phyloP scores from a whole-genome alignment of 2,797 vertebrate species.

The Chaenodraco wilsoni region DNA sequence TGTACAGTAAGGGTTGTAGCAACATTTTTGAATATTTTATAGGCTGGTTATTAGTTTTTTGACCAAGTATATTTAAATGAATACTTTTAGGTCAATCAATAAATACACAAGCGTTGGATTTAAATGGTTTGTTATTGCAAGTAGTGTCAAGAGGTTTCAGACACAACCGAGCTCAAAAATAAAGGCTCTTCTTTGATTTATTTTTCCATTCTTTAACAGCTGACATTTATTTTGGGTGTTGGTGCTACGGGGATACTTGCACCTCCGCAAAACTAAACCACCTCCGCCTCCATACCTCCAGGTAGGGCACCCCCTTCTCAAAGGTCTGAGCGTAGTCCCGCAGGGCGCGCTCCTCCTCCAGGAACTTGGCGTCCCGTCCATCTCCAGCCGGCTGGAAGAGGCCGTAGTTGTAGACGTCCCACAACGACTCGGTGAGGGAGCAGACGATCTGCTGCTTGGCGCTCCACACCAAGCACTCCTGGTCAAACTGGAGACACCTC shows the following conservation, averaged over 20 bases:
- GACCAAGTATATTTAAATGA: not conserved
- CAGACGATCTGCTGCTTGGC: conserved; percentile 95
- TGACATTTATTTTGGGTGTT: not conserved
- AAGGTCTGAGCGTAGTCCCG: conserved; percentile 91
- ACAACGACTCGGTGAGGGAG: conserved; percentile 90
- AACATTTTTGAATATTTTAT: not conserved
- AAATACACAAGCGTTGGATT: not conserved
- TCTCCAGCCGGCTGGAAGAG: conserved; percentile 95
- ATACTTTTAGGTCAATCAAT: not conserved
- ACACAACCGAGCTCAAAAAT: too few species aligned
- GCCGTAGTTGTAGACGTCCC: conserved; percentile 94
- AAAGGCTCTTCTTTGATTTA: too few species aligned
- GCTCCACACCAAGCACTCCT: conserved; percentile 90
- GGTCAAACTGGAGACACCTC: conserved; percentile 95
- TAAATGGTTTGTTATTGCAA: too few species aligned
- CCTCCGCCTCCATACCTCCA: conserved; percentile 84
- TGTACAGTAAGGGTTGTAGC: not conserved
- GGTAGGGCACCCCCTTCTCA: conserved; percentile 93
- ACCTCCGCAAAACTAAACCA: not conserved
- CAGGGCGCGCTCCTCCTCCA: conserved; percentile 91
- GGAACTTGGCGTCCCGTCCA: conserved; percentile 92
- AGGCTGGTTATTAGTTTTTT: not conserved
- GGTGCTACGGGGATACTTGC: not conserved
- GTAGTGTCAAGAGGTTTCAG: too few species aligned
- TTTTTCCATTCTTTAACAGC: not conserved